Percentiles rank a stretch among this genome's conserved stretches.
Conservation (phyloP, 2,797 vertebrate species). For the Pempheris klunzingeri region DNA sequence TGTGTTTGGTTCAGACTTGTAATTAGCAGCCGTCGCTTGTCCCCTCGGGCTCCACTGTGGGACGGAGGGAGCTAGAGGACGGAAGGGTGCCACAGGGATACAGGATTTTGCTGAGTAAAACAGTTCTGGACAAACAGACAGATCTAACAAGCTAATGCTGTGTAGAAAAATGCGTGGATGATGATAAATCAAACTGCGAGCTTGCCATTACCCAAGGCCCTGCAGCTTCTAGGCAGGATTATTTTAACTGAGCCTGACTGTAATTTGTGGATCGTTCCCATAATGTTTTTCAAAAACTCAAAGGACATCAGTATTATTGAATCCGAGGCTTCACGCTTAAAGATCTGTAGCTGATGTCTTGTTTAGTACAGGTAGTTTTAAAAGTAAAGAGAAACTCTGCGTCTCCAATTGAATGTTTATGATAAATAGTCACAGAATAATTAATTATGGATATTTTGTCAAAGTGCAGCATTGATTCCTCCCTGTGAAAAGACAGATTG, state of each 20-base stretch:
- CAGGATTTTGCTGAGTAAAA: constrained; percentile 48
- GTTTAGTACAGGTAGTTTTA: neutral
- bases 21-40: constrained; percentile 79
- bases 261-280: constrained; percentile 48
- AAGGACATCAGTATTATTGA: constrained; percentile 1
- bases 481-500: constrained; percentile 30
- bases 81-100: constrained; percentile 32
- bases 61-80: constrained; percentile 13
- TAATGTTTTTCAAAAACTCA: constrained; percentile 25
- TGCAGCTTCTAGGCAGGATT: constrained; percentile 38
- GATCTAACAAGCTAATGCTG: constrained; percentile 66
- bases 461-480: constrained; percentile 37
- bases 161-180: constrained; percentile 33
- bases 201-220: constrained; percentile 26
- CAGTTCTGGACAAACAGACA: constrained; percentile 34
- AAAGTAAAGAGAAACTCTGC: neutral
- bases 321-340: neutral
- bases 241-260: constrained; percentile 35
- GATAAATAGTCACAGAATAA: constrained; percentile 40
- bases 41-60: constrained; percentile 52
- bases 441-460: constrained; percentile 51
- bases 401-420: neutral
- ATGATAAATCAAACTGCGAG: constrained; percentile 51
- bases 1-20: constrained; percentile 59
- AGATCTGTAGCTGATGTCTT: constrained; percentile 4